A percentile compares a stretch with the other conserved stretches of the same genome.
These are phyloP conservation scores for Phoebastria nigripes DNA, from an alignment of 2,797 vertebrate genomes.

Conservation along the genomic window DNA sequence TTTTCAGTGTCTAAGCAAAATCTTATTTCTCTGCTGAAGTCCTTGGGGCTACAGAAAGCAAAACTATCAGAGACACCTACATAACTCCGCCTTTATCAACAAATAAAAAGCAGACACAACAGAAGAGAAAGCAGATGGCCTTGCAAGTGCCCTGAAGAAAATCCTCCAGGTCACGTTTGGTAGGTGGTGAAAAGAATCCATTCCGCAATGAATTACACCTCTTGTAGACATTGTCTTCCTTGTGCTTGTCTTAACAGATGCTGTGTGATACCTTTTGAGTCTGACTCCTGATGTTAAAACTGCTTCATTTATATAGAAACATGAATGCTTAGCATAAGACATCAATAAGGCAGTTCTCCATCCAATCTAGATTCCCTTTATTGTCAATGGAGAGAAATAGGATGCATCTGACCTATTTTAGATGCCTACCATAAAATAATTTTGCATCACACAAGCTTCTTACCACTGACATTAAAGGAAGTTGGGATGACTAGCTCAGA, in stretches of 20 bases:
- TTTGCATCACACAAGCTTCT: conserved; percentile 6
- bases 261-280: background rate
- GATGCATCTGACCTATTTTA: conserved; percentile 19
- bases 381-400: background rate
- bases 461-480: background rate
- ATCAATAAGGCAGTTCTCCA: background rate
- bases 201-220: background rate
- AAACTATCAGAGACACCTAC: conserved; percentile 17
- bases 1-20: conserved; percentile 5
- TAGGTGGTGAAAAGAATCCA: background rate
- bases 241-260: background rate
- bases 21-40: background rate
- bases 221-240: conserved; percentile 3
- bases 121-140: conserved; percentile 35
- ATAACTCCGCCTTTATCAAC: background rate
- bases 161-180: background rate
- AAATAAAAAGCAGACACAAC: background rate
- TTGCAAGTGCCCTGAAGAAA: conserved; percentile 7
- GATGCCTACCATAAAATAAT: background rate
- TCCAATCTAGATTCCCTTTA: background rate
- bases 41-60: conserved; percentile 21
- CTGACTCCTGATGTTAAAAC: background rate
- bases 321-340: background rate
- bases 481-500: conserved; percentile 31
- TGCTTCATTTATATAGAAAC: background rate